Evolutionary conservation across 2,113 vertebrate species (phyloP).

Genomic region (Casuarius casuarius): DNA sequence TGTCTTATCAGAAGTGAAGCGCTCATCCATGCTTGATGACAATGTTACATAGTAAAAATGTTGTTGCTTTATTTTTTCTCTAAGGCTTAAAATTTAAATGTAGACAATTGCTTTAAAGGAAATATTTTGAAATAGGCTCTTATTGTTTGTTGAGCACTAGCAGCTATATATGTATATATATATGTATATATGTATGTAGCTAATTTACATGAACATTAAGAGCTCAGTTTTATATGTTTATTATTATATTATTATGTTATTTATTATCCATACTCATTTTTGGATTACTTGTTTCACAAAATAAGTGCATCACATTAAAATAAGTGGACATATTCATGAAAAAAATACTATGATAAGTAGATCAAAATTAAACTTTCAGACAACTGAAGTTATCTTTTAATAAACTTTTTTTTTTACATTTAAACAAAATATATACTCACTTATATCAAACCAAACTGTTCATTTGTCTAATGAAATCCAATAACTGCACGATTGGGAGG

Average conservation of each 20-base stretch:
- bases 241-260: neutral
- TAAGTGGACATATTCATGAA: neutral
- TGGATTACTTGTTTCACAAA: neutral
- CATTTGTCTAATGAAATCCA: neutral
- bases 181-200: neutral
- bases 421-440: neutral
- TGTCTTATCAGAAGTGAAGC: slow-evolving; percentile 18
- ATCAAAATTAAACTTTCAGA: neutral
- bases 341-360: neutral
- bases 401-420: neutral
- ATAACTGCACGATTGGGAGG: neutral
- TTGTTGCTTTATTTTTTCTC: slow-evolving; percentile 38
- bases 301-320: neutral
- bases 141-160: neutral
- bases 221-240: neutral
- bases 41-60: neutral
- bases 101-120: slow-evolving; percentile 12
- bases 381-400: neutral
- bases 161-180: neutral
- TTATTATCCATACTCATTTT: neutral
- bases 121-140: slow-evolving; percentile 21
- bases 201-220: neutral
- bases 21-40: slow-evolving; percentile 21
- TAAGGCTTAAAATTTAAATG: slow-evolving; percentile 36
- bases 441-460: neutral